phyloP scores from a whole-genome alignment of 2,888 invertebrate species.

The Leucania comma region DNA sequence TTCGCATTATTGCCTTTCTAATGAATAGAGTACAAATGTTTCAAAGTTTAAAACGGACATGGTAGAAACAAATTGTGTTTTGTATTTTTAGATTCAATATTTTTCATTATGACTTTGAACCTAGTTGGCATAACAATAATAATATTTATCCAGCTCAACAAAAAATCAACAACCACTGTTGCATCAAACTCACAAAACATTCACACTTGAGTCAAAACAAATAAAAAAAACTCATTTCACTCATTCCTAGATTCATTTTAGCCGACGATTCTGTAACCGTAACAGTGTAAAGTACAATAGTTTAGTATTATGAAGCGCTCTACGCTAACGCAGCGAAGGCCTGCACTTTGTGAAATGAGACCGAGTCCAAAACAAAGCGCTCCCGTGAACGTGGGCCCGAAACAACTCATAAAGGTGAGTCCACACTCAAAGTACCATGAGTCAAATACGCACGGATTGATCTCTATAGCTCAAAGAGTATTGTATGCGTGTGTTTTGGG shows the following conservation, averaged over 20 bases:
- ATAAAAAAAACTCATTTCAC: constrained; percentile 44
- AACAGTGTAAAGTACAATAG: constrained; percentile 74
- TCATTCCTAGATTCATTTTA: constrained; percentile 64
- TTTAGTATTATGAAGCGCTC: constrained; percentile 80
- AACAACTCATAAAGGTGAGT: constrained; percentile 73
- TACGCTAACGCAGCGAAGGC: constrained; percentile 81
- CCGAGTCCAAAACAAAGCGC: constrained; percentile 79
- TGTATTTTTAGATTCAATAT: neutral
- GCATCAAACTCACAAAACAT: neutral
- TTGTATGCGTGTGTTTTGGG: constrained; percentile 1
- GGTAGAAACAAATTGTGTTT: no score
- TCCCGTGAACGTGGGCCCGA: constrained; percentile 73
- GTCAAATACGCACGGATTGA: constrained; percentile 7
- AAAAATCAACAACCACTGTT: neutral
- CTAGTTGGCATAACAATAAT: neutral
- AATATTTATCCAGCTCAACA: neutral
- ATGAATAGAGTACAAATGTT: no score
- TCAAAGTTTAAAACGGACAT: no score
- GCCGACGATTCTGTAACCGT: constrained; percentile 59
- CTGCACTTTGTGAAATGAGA: constrained; percentile 87
- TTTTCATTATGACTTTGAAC: neutral
- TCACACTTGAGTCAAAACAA: constrained; percentile 9
- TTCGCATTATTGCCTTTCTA: no score
- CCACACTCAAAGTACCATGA: constrained; percentile 42
- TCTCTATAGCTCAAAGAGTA: constrained; percentile 18